Conservation (phyloP, 2,888 invertebrate species). For the Smittia aterrima region DNA sequence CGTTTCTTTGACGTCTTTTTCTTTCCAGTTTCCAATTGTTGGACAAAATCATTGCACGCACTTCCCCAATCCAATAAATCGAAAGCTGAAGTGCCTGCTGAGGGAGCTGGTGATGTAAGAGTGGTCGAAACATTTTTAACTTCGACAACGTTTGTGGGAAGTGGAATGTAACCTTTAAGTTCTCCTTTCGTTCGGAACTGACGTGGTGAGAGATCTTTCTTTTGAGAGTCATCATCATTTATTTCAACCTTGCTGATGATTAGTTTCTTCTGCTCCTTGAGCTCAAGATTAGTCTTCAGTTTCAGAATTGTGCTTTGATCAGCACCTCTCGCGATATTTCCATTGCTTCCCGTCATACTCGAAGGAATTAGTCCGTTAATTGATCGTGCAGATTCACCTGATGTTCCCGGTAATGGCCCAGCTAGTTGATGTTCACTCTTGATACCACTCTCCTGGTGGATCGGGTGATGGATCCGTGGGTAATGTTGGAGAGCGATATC, state of each 20-base stretch:
- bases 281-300: slow-evolving; percentile 69
- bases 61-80: slow-evolving; percentile 58
- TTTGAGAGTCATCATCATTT: not conserved
- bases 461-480: slow-evolving; percentile 34
- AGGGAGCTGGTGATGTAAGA: not conserved
- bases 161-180: slow-evolving; percentile 60
- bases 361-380: not conserved
- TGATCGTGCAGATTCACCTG: slow-evolving; percentile 16
- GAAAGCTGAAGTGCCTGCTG: slow-evolving; percentile 34
- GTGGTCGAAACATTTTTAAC: not conserved
- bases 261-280: slow-evolving; percentile 59
- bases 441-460: slow-evolving; percentile 23
- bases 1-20: slow-evolving; percentile 56
- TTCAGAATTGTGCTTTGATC: slow-evolving; percentile 71
- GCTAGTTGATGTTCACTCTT: slow-evolving; percentile 35
- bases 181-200: slow-evolving; percentile 84
- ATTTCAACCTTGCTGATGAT: slow-evolving; percentile 49
- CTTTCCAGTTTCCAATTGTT: slow-evolving; percentile 67
- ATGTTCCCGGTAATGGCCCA: slow-evolving; percentile 21
- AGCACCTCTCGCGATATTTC: slow-evolving; percentile 56
- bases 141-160: slow-evolving; percentile 42
- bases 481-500: slow-evolving; percentile 40
- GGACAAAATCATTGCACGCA: slow-evolving; percentile 76
- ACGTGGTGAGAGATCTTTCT: slow-evolving; percentile 56
- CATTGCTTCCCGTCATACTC: slow-evolving; percentile 44